Evolutionary conservation across 2,113 vertebrate species (phyloP).

Genomic region (Zosterops lateralis): DNA sequence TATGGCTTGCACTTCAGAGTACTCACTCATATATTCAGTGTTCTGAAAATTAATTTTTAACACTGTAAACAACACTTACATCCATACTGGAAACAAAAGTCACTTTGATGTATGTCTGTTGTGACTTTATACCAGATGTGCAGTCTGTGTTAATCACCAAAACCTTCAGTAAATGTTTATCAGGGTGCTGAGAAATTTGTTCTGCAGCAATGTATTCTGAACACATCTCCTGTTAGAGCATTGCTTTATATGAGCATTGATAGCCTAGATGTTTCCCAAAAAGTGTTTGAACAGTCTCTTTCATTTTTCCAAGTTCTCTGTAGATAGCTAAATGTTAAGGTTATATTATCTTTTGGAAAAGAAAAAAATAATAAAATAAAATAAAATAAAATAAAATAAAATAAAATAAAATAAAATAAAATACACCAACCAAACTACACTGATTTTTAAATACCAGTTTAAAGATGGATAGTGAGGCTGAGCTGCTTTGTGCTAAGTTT

Average conservation of each 20-base stretch:
- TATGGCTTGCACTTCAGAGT: background rate
- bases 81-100: constrained; percentile 37
- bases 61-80: background rate
- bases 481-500: background rate
- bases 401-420: background rate
- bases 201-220: background rate
- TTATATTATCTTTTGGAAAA: background rate
- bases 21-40: constrained; percentile 35
- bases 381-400: background rate
- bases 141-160: background rate
- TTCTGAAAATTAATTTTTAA: constrained; percentile 32
- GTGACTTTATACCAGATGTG: constrained; percentile 22
- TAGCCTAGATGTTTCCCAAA: background rate
- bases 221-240: background rate
- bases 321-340: background rate
- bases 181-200: background rate
- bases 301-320: background rate
- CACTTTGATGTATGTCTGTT: background rate
- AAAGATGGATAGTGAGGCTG: background rate
- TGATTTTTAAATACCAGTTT: background rate
- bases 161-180: background rate
- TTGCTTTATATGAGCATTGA: background rate
- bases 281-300: background rate
- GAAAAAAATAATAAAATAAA: too few species aligned
- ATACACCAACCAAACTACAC: background rate